phyloP scores from a whole-genome alignment of 1,140 invertebrate species.

The Drosophila simulans region DNA sequence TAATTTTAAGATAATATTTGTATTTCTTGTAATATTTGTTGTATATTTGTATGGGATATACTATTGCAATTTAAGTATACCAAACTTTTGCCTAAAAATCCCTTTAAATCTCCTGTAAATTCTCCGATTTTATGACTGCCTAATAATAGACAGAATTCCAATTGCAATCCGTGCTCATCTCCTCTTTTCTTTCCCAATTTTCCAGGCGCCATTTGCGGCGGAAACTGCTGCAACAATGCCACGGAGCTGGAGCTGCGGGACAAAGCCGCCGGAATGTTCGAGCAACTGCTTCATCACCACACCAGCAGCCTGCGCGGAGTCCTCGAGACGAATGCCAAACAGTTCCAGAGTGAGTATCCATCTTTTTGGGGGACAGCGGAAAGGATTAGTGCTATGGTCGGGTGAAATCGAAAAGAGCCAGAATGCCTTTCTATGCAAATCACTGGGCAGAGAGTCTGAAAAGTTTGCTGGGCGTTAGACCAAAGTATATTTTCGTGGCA shows the following conservation, averaged over 20 bases:
- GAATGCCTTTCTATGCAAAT: slow-evolving; percentile 71
- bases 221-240: slow-evolving; percentile 77
- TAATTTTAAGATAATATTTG: too few relatives aligned
- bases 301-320: slow-evolving; percentile 81
- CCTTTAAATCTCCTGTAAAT: not conserved
- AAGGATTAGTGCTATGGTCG: not conserved
- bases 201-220: slow-evolving; percentile 76
- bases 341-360: slow-evolving; percentile 78
- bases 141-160: not conserved
- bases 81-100: not conserved
- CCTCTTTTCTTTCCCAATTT: not conserved
- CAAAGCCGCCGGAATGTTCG: slow-evolving; percentile 74
- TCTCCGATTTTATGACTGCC: not conserved
- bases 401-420: slow-evolving; percentile 30
- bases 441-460: slow-evolving; percentile 45
- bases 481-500: slow-evolving; percentile 75
- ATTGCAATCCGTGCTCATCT: slow-evolving; percentile 8
- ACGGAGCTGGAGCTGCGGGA: slow-evolving; percentile 74
- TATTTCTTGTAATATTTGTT: too few relatives aligned
- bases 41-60: too few relatives aligned
- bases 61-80: too few relatives aligned
- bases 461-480: slow-evolving; percentile 47
- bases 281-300: slow-evolving; percentile 77
- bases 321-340: slow-evolving; percentile 72
- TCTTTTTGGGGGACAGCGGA: not conserved